phyloP scores from a whole-genome alignment of 2,888 invertebrate genomes.

The Nephrotoma guestfalica region DNA sequence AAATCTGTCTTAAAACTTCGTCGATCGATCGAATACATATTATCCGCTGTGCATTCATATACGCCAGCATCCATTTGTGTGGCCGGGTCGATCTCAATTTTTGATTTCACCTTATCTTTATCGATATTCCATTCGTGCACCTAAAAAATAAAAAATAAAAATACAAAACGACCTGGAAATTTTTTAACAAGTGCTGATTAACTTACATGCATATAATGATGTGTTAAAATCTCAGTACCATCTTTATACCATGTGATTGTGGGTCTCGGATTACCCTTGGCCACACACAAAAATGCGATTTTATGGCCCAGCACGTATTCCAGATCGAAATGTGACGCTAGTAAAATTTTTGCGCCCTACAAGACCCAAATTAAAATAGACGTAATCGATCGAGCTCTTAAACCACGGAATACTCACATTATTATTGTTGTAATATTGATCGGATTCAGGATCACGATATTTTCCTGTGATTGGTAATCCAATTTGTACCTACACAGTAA shows the following conservation, averaged over 20 bases:
- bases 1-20: constrained; percentile 88
- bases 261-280: constrained; percentile 77
- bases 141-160: constrained; percentile 30
- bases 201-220: constrained; percentile 74
- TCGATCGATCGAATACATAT: constrained; percentile 83
- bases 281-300: constrained; percentile 83
- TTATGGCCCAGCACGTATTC: constrained; percentile 90
- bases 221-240: constrained; percentile 81
- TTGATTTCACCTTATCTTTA: constrained; percentile 72
- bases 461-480: constrained; percentile 78
- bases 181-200: neutral
- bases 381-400: neutral
- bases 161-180: neutral
- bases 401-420: constrained; percentile 44
- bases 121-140: constrained; percentile 82
- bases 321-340: constrained; percentile 84
- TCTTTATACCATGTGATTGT: constrained; percentile 95
- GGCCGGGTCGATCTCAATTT: constrained; percentile 88
- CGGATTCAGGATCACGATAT: constrained; percentile 78
- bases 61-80: constrained; percentile 94
- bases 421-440: constrained; percentile 80
- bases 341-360: constrained; percentile 81
- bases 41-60: constrained; percentile 87
- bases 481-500: constrained; percentile 50
- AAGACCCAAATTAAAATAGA: neutral